Base-by-base conservation (phyloP, 2,888 invertebrate genomes). In the Ophonus ardosiacus region DNA sequence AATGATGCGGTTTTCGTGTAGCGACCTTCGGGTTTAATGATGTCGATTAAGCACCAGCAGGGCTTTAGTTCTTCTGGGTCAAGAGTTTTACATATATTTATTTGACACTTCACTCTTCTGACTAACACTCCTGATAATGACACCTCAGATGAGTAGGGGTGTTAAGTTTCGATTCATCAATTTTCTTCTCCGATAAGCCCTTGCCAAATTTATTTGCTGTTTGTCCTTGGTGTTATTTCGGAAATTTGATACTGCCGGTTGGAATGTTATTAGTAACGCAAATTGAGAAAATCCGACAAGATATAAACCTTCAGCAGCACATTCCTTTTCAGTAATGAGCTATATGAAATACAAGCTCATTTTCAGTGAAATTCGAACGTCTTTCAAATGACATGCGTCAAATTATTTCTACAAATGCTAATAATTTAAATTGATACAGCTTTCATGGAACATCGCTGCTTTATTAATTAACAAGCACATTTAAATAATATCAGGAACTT, bases 1-100 rank as follows among this genome's bases (percentile, higher is more conserved):
- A 80, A 80, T 80, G 80, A 80, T 80, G 80, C 80, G 80, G 80
- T 61, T 80, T 61, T 80, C 78, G 31, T 61, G 63, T 80, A 61
- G 38, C 59, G 56, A 40, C 61, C 61, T 59, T 61, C 61, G 31
- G 21, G 8, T 78, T 57, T 57, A 78, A 78, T 57, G 57, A 57
- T 31, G 57, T 56, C 78, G 78, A 74, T 74, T 74, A 74, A 74
- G 74, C 24, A 31, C 31, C 6, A 31, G 31, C 31, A 31, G 56
- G 74, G 13, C 13, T 51, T 43, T 15, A 38, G 8, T 43, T 51
- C 74, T 74, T 74, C 74, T 74, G 18, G 74, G 74, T 74, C 51
- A 74, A 51, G 10, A 74, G 43, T 74, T 74, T 21, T 74, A 74
- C 74, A 74, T 74, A 74, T 74, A 74, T 74, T 74, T 74, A 68